Evolutionary conservation across 2,113 vertebrate species (phyloP).

Genomic region (Antechinus stuartii): DNA sequence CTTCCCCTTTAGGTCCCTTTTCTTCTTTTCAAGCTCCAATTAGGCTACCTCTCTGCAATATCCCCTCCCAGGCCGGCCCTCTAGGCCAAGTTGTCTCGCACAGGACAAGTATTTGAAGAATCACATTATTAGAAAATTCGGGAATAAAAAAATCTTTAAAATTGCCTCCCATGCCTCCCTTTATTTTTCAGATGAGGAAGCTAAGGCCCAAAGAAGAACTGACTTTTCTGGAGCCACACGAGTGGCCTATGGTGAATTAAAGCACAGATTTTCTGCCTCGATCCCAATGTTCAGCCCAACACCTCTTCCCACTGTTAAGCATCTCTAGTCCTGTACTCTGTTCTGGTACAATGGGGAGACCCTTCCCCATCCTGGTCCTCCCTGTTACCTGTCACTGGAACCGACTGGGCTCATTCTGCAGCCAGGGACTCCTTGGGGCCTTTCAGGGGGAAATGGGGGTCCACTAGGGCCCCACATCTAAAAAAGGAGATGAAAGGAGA

Average conservation of each 20-base stretch:
- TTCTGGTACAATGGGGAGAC: neutral
- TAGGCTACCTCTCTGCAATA: neutral
- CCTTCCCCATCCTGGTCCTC: constrained; percentile 5
- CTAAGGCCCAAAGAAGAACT: neutral
- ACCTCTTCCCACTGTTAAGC: neutral
- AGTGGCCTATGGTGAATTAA: neutral
- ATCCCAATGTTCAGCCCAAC: neutral
- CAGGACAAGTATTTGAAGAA: neutral
- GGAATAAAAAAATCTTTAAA: neutral
- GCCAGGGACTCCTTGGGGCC: neutral
- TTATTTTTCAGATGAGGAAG: neutral
- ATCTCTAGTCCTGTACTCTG: neutral
- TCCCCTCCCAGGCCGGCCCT: neutral
- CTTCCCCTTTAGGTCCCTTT: neutral
- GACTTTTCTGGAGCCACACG: neutral
- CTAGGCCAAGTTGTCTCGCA: neutral
- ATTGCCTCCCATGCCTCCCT: neutral
- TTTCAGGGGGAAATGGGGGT: neutral
- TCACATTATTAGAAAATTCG: neutral
- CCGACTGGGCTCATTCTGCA: neutral
- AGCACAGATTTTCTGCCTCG: neutral
- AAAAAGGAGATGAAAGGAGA: constrained; percentile 14
- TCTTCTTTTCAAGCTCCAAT: neutral
- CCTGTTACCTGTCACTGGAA: constrained; percentile 60
- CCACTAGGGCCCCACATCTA: constrained; percentile 70